These are phyloP conservation scores for Nomada lathburiana DNA, from an alignment of 2,888 invertebrate genomes.

Conservation along the genomic window DNA sequence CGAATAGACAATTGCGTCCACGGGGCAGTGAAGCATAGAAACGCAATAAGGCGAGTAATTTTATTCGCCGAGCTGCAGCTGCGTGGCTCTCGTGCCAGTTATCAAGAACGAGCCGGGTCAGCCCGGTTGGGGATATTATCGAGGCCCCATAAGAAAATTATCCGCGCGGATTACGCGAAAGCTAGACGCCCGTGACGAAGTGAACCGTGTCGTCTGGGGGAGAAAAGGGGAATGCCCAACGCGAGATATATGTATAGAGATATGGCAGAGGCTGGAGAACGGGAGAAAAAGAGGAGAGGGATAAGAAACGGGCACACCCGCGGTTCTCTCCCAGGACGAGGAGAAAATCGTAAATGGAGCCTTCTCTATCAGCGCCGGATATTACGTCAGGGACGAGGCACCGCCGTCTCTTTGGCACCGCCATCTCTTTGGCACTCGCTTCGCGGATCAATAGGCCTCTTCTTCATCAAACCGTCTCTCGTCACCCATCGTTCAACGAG, in stretches of 20 bases:
- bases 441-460: conserved; percentile 78
- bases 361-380: conserved; percentile 71
- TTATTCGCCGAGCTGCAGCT: conserved; percentile 14
- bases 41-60: conserved; percentile 8
- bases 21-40: background rate
- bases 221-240: background rate
- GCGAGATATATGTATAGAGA: background rate
- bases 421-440: conserved; percentile 72
- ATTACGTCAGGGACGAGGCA: conserved; percentile 73
- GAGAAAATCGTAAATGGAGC: conserved; percentile 72
- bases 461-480: conserved; percentile 58
- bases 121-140: conserved; percentile 32
- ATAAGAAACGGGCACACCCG: conserved; percentile 24
- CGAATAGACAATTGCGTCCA: background rate
- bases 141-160: conserved; percentile 29
- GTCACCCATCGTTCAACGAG: conserved; percentile 57
- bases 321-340: conserved; percentile 36
- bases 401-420: conserved; percentile 70
- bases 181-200: background rate
- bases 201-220: background rate
- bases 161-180: conserved; percentile 17
- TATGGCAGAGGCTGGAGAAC: too few relatives aligned
- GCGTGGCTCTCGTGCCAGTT: conserved; percentile 16
- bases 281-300: background rate
- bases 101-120: background rate